Base-by-base conservation (phyloP, 2,113 vertebrate genomes). In the Ibidorhyncha struthersii region DNA sequence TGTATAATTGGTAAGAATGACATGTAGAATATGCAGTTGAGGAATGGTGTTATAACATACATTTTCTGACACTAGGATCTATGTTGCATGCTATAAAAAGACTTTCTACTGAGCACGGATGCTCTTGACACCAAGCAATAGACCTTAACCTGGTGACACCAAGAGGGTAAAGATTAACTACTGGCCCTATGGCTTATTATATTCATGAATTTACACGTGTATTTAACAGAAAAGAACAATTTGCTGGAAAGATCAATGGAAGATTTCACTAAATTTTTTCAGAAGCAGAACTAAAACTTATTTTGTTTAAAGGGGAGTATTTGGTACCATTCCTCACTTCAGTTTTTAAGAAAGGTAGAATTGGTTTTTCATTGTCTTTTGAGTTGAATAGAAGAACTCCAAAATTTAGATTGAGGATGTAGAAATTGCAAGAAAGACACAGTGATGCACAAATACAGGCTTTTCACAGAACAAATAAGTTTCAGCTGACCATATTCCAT, bases 231-330 rank as follows among this genome's bases (percentile, higher is more conserved):
- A 73, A 63, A 8, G 0, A 38, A 38, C 66, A 27, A 23, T 4
- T 4, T n/a, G 2, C 10, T 82, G 10, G 8, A 78, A 52, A 65
- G 2, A 41, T 47, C 5, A 14, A 10, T 59, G 12, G 4, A 67
- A 43, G 3, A 11, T 6, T 50, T 50, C 22, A 45, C 7, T 43
- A 27, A 11, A 2, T 1, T 34, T 65, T 62, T 43, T 34, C 2
- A 20, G 29, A 85, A 29, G 1, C 45, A 23, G 8, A 61, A 38
- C 1, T 22, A 53, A 17, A 40, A 11, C 2, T 50, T 4, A 0
- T 55, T 83, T 87, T 45, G 9, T 41, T 59, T 49, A 61, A 69
- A 30, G 10, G 4, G 2, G 7, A 38, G 0, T 26, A 9, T 70
- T 66, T 65, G 3, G 9, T 32, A 45, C 3, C 5, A 72, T 55